A percentile compares a stretch with the other conserved stretches of the same genome.
These are phyloP conservation scores for Anolis carolinensis DNA, from an alignment of 2,113 vertebrate species.

Conservation along the genomic window DNA sequence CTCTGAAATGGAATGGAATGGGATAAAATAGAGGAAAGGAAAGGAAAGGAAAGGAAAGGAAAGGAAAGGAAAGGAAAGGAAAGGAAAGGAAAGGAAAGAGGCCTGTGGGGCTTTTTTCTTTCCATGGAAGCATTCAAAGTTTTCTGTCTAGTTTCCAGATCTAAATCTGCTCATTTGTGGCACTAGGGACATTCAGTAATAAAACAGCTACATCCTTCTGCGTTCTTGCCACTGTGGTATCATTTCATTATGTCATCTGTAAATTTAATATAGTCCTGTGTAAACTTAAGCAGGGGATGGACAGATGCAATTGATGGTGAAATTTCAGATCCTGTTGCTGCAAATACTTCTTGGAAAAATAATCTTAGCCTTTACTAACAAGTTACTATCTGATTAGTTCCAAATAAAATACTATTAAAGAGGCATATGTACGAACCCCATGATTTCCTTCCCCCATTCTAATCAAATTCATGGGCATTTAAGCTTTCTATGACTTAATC, in stretches of 20 bases:
- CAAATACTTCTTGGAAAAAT: conserved; percentile 28
- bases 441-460: background rate
- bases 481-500: conserved; percentile 26
- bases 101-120: background rate
- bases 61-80: background rate
- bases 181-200: conserved; percentile 28
- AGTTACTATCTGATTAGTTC: background rate
- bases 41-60: background rate
- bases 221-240: background rate
- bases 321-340: conserved; percentile 32
- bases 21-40: background rate
- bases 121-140: conserved; percentile 2
- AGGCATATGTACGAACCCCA: conserved; percentile 14
- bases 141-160: conserved; percentile 24
- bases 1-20: background rate
- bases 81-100: background rate
- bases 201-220: conserved; percentile 24
- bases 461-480: conserved; percentile 29
- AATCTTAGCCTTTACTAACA: conserved; percentile 30
- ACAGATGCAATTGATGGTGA: conserved; percentile 17
- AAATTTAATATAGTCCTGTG: conserved; percentile 32
- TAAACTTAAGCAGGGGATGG: conserved; percentile 20
- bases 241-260: conserved; percentile 14
- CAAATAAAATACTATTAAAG: conserved; percentile 31
- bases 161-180: background rate